These are phyloP conservation scores for Heliconius erato DNA, from an alignment of 2,888 invertebrate genomes.

Conservation along the genomic window DNA sequence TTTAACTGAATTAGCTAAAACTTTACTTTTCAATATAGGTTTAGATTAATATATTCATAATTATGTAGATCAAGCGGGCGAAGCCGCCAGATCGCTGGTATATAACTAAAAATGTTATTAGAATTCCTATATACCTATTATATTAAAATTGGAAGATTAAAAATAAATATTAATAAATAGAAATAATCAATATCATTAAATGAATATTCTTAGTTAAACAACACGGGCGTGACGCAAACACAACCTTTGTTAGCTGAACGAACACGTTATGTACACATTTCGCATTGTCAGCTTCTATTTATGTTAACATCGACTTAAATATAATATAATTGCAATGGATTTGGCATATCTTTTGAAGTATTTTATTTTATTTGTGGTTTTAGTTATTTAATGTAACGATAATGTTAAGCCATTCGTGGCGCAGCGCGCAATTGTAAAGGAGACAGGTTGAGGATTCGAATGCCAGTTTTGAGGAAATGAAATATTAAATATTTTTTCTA, in stretches of 20 bases:
- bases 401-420: background rate
- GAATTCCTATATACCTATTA: no score
- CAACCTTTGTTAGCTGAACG: slow-evolving; percentile 64
- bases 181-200: background rate
- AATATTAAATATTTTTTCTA: no score
- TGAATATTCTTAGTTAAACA: slow-evolving; percentile 17
- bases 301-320: background rate
- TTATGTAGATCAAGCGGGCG: no score
- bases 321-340: slow-evolving; percentile 2
- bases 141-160: background rate
- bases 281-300: slow-evolving; percentile 70
- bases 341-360: slow-evolving; percentile 16
- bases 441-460: no score
- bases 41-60: no score
- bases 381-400: background rate
- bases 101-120: no score
- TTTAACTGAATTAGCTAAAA: no score
- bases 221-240: slow-evolving; percentile 52
- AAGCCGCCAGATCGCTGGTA: no score
- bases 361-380: background rate
- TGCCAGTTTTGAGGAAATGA: no score
- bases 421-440: no score
- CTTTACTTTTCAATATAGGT: no score
- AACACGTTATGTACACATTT: slow-evolving; percentile 69
- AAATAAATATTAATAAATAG: background rate